phyloP scores from a whole-genome alignment of 2,797 vertebrate species.

The Fringilla coelebs region DNA sequence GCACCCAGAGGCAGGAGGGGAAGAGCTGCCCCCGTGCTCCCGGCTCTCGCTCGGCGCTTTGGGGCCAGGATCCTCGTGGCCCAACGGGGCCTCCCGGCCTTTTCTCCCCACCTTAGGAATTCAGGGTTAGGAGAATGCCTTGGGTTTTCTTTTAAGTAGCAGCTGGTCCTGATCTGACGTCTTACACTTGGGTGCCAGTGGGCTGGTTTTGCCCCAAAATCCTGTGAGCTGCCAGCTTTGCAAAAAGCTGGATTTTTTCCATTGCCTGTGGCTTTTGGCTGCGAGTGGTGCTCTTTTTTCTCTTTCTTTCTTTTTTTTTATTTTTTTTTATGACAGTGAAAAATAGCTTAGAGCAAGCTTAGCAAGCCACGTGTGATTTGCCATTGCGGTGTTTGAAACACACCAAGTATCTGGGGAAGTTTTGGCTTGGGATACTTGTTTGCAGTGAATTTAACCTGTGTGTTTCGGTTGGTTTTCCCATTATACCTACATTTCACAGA shows the following conservation, averaged over 20 bases:
- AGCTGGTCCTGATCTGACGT: neutral
- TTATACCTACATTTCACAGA: neutral
- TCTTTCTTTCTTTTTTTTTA: neutral
- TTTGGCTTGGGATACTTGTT: neutral
- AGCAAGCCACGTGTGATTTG: neutral
- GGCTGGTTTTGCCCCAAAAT: neutral
- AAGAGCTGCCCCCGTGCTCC: neutral
- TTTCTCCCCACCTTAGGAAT: neutral
- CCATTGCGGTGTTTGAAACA: neutral
- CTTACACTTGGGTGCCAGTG: neutral
- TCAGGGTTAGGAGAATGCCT: neutral
- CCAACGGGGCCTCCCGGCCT: fast-evolving
- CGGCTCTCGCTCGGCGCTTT: neutral
- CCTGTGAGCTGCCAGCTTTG: neutral
- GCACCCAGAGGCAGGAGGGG: slow-evolving; percentile 23
- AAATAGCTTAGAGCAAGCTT: neutral
- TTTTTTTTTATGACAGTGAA: neutral
- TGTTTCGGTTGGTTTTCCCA: neutral
- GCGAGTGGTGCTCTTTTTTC: neutral
- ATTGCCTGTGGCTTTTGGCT: neutral
- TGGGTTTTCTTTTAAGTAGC: neutral
- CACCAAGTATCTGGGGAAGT: neutral
- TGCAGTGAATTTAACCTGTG: neutral
- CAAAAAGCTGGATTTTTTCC: neutral
- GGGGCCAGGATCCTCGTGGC: fast-evolving